These are phyloP conservation scores for Tiaroga cobitis DNA, from an alignment of 2,797 vertebrate species.

Conservation along the genomic window DNA sequence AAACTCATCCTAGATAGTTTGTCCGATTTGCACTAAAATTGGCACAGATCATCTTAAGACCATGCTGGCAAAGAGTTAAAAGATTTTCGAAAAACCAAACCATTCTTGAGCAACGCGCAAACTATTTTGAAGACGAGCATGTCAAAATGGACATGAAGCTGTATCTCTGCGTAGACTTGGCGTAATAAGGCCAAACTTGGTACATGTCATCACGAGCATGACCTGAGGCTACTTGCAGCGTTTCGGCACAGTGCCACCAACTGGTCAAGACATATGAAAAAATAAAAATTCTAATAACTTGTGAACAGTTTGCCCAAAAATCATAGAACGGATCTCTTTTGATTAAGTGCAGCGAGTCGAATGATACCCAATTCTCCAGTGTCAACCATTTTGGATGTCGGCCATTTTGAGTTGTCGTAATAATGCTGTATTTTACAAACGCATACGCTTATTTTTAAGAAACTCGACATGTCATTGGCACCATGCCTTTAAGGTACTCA, in stretches of 20 bases:
- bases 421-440: not conserved
- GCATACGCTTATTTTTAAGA: not conserved
- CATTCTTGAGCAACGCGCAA: not conserved
- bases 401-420: not conserved
- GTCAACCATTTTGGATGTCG: not conserved
- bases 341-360: too few relatives aligned
- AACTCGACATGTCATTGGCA: not conserved
- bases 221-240: not conserved
- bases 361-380: not conserved
- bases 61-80: not conserved
- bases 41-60: not conserved
- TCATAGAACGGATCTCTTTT: not conserved
- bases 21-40: not conserved
- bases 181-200: not conserved
- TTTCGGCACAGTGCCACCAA: not conserved
- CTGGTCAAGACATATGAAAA: not conserved
- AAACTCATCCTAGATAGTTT: not conserved
- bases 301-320: not conserved
- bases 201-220: not conserved
- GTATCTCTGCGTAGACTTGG: not conserved
- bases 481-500: not conserved
- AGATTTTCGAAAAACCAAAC: not conserved
- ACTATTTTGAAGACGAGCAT: not conserved
- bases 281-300: not conserved
- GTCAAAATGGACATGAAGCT: not conserved